A percentile compares a stretch with the other conserved stretches of the same genome.
phyloP scores from a whole-genome alignment of 2,113 vertebrate species.

The Nothoprocta perdicaria region DNA sequence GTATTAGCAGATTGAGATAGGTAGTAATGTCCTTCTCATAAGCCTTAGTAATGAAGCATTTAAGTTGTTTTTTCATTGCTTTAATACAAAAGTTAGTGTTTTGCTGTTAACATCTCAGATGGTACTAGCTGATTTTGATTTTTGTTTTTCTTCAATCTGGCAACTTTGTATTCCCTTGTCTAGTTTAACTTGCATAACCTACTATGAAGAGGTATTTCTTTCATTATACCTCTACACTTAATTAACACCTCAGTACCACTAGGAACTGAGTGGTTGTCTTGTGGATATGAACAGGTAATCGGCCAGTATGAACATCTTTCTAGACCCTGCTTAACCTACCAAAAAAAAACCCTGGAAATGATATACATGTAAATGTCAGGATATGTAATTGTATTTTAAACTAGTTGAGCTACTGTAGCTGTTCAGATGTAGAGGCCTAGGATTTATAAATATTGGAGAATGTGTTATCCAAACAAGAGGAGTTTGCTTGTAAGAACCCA shows the following conservation, averaged over 20 bases:
- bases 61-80: neutral
- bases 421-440: neutral
- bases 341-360: neutral
- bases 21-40: neutral
- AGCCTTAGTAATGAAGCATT: neutral
- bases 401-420: neutral
- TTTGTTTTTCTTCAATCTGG: neutral
- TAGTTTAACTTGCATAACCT: neutral
- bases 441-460: neutral
- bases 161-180: neutral
- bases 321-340: neutral
- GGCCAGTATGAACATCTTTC: neutral
- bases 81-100: neutral
- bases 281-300: neutral
- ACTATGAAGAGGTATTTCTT: neutral
- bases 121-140: neutral
- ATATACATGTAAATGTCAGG: neutral
- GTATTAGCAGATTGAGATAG: neutral
- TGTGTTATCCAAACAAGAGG: constrained; percentile 7
- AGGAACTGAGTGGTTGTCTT: neutral
- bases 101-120: fast-evolving
- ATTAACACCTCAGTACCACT: neutral
- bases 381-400: neutral
- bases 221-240: neutral
- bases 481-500: constrained; percentile 36